Percentiles rank a stretch among this genome's conserved stretches.
These are phyloP conservation scores for Himalopsyche kuldschensis DNA, from an alignment of 2,888 invertebrate genomes.

Conservation along the genomic window DNA sequence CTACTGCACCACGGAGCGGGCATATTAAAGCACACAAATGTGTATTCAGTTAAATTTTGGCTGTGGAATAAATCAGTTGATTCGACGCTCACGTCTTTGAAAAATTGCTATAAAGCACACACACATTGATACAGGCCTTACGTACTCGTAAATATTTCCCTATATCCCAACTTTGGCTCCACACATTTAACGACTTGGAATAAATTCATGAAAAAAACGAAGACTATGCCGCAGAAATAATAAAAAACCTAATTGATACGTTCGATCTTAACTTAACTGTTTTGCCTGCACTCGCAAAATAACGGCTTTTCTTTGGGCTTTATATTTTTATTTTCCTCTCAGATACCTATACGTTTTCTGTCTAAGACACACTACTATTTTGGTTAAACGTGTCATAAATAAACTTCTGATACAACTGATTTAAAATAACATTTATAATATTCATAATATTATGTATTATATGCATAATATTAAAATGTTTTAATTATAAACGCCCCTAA, in stretches of 20 bases:
- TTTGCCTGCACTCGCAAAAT: not conserved
- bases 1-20: too few species aligned
- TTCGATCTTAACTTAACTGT: not conserved
- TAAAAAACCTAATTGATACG: constrained; percentile 1
- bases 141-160: not conserved
- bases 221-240: not conserved
- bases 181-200: not conserved
- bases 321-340: not conserved
- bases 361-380: too few species aligned
- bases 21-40: too few species aligned
- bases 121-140: constrained; percentile 12
- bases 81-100: not conserved
- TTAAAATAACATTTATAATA: too few species aligned
- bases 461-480: too few species aligned
- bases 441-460: too few species aligned
- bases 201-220: not conserved
- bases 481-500: too few species aligned
- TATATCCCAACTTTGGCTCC: not conserved
- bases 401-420: too few species aligned
- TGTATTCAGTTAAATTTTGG: too few species aligned
- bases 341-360: not conserved
- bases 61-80: too few species aligned
- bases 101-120: constrained; percentile 3
- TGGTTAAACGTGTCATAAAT: too few species aligned
- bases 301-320: not conserved